Conservation (phyloP, 2,113 vertebrate genomes). For the Protomyctophum bolini region DNA sequence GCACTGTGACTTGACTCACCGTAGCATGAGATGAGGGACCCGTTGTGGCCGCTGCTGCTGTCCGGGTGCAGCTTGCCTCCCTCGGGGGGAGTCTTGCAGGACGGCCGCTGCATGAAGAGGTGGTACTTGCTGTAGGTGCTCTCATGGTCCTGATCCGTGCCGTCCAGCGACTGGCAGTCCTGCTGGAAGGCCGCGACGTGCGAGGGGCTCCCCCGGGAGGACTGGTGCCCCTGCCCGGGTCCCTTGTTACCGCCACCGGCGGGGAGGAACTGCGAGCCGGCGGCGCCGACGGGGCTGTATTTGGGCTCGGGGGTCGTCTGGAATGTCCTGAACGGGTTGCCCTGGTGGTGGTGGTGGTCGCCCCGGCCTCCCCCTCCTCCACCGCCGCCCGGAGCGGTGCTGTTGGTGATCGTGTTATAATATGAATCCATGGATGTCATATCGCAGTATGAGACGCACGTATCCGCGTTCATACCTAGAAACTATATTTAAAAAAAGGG, state of each 20-base stretch:
- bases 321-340: constrained; percentile 94
- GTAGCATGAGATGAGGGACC: constrained; percentile 89
- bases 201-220: too few relatives aligned
- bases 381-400: constrained; percentile 53
- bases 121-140: constrained; percentile 92
- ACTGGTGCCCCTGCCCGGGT: too few relatives aligned
- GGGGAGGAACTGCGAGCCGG: constrained; percentile 79
- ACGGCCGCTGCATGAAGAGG: constrained; percentile 89
- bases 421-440: constrained; percentile 98
- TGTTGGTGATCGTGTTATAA: constrained; percentile 84
- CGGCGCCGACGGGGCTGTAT: constrained; percentile 82
- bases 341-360: constrained; percentile 71
- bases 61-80: constrained; percentile 89
- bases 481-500: constrained; percentile 46
- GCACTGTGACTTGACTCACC: constrained; percentile 81
- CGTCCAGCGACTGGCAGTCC: constrained; percentile 88
- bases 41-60: constrained; percentile 81
- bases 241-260: constrained; percentile 14
- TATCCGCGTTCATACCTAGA: constrained; percentile 98
- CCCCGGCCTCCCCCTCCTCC: constrained; percentile 75
- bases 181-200: constrained; percentile 77
- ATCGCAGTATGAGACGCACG: constrained; percentile 97
- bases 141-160: constrained; percentile 63
- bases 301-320: constrained; percentile 86
- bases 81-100: constrained; percentile 92